phyloP scores from a whole-genome alignment of 2,888 invertebrate genomes.

The Caprella mutica region DNA sequence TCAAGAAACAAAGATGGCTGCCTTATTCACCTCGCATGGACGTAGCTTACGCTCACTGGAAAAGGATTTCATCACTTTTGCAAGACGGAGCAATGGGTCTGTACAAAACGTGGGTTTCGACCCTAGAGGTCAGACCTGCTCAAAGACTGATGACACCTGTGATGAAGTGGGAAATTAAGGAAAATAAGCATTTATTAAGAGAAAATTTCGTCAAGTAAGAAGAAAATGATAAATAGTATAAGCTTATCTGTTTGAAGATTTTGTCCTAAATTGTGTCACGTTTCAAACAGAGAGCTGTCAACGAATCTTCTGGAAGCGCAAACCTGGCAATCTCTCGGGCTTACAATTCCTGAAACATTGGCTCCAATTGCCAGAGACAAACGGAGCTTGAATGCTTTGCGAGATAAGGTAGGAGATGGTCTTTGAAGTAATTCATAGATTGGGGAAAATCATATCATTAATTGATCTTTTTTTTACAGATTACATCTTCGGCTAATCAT shows the following conservation, averaged over 20 bases:
- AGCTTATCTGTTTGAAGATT: neutral
- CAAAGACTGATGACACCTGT: slow-evolving; percentile 13
- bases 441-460: too few species aligned
- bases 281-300: slow-evolving; percentile 17
- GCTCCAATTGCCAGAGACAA: slow-evolving; percentile 8
- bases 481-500: neutral
- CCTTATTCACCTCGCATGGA: slow-evolving; percentile 30
- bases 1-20: slow-evolving; percentile 22
- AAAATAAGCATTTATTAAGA: slow-evolving; percentile 7
- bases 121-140: slow-evolving; percentile 13
- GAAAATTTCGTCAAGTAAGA: slow-evolving; percentile 29
- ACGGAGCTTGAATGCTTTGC: neutral
- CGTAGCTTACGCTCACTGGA: slow-evolving; percentile 19
- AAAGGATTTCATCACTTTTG: slow-evolving; percentile 17
- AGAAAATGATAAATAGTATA: neutral
- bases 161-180: slow-evolving; percentile 18
- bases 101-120: slow-evolving; percentile 23
- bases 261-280: neutral
- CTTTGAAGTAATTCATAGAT: too few species aligned
- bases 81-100: slow-evolving; percentile 17
- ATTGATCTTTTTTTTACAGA: too few species aligned
- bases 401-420: slow-evolving; percentile 1
- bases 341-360: slow-evolving; percentile 16
- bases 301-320: slow-evolving; percentile 24
- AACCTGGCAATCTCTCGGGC: slow-evolving; percentile 20